A percentile compares a stretch with the other conserved stretches of the same genome.
Evolutionary conservation across 2,888 invertebrate species (phyloP).

Genomic region (Xiphydria camelus): DNA sequence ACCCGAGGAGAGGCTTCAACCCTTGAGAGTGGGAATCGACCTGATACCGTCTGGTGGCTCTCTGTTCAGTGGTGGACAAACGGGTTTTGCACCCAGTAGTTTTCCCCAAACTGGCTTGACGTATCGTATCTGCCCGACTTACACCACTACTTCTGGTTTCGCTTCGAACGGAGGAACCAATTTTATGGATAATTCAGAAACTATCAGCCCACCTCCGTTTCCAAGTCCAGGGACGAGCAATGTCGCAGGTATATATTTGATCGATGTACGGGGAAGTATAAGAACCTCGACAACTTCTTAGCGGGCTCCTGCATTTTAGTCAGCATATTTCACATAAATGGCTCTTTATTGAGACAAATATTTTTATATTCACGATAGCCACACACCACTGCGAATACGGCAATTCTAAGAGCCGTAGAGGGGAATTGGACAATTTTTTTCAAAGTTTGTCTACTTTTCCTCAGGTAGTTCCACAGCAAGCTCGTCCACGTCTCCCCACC

Average conservation of each 20-base stretch:
- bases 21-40: conserved; percentile 31
- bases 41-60: conserved; percentile 27
- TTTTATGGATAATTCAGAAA: conserved; percentile 48
- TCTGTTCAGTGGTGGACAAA: conserved; percentile 29
- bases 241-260: conserved; percentile 41
- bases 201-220: conserved; percentile 51
- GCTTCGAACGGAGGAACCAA: conserved; percentile 41
- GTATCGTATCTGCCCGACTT: conserved; percentile 39
- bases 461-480: conserved; percentile 53
- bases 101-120: conserved; percentile 47
- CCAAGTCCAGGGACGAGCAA: conserved; percentile 54
- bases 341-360: too few relatives aligned
- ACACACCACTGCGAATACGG: too few relatives aligned
- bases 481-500: conserved; percentile 54
- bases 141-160: conserved; percentile 36
- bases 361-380: too few relatives aligned
- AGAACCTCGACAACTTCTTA: too few relatives aligned
- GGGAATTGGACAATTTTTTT: too few relatives aligned
- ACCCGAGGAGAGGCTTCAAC: conserved; percentile 66
- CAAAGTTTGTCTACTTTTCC: too few relatives aligned
- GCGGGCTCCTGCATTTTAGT: too few relatives aligned
- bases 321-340: too few relatives aligned
- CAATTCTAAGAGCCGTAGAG: too few relatives aligned
- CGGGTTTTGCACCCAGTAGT: conserved; percentile 46
- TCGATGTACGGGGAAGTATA: too few relatives aligned